These are phyloP conservation scores for Alcedo atthis DNA, from an alignment of 2,797 vertebrate genomes.

Conservation along the genomic window DNA sequence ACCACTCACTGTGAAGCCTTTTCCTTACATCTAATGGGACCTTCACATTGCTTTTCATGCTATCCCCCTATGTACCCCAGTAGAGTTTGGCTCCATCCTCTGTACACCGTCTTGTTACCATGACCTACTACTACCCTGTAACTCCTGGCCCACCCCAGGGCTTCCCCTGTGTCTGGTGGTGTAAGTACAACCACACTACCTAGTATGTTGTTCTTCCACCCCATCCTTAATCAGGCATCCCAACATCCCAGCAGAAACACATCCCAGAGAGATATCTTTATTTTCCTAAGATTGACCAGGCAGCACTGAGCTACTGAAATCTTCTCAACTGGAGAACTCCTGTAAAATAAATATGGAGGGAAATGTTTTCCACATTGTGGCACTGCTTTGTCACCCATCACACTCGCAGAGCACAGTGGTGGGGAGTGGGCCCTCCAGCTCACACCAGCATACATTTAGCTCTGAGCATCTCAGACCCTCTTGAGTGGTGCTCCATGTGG, in stretches of 20 bases:
- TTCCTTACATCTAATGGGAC: background rate
- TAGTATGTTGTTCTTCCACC: background rate
- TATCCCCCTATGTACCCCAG: background rate
- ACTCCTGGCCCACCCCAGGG: background rate
- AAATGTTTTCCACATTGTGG: conserved; percentile 30
- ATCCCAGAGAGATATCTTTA: background rate
- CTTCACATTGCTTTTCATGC: accelerated
- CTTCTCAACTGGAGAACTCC: background rate
- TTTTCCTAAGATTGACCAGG: conserved; percentile 8
- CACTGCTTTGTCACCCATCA: background rate
- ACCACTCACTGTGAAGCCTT: background rate
- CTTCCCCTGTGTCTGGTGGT: background rate
- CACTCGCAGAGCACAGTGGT: accelerated
- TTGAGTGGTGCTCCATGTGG: accelerated
- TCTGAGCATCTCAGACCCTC: background rate
- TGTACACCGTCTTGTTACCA: background rate
- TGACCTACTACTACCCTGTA: too few relatives aligned
- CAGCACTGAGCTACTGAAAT: conserved; percentile 17
- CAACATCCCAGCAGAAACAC: background rate
- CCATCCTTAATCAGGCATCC: background rate
- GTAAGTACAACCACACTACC: background rate
- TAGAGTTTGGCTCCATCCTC: background rate
- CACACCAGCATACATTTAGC: background rate
- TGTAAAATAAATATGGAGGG: background rate
- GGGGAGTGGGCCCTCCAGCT: background rate